Evolutionary conservation across 1,140 invertebrate genomes (phyloP).

Genomic region (Brachystomella parvula): DNA sequence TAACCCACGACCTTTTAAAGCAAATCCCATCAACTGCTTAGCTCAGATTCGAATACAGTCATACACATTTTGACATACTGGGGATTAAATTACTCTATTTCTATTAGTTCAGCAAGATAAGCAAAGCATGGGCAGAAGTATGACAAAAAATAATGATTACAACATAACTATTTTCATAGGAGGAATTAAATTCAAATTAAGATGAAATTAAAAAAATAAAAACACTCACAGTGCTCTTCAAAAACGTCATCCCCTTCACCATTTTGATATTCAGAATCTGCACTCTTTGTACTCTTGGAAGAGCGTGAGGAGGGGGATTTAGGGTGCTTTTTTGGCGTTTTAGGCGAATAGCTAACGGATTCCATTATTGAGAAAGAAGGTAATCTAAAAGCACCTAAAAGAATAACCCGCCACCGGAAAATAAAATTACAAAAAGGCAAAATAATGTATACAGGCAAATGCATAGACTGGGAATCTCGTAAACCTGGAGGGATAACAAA

Average conservation of each 20-base stretch:
- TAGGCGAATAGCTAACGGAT: conserved; percentile 21
- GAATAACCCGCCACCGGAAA: conserved; percentile 2
- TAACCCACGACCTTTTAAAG: no score
- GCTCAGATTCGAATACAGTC: background rate
- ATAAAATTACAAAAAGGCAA: conserved; percentile 12
- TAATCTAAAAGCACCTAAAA: conserved; percentile 21
- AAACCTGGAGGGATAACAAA: background rate
- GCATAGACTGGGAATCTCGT: background rate
- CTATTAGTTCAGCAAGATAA: no score
- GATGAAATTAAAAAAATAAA: conserved; percentile 15
- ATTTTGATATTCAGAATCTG: conserved; percentile 11
- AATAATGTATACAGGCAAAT: background rate
- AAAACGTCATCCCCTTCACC: conserved; percentile 21
- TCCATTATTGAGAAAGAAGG: conserved; percentile 25
- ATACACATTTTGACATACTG: no score
- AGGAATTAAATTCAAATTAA: no score
- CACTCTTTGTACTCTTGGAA: conserved; percentile 1
- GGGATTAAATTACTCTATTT: no score
- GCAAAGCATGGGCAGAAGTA: no score
- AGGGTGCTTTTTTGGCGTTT: conserved; percentile 21
- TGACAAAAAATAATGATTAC: no score
- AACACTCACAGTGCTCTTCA: conserved; percentile 27
- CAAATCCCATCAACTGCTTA: background rate
- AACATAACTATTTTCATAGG: no score
- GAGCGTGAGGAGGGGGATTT: conserved; percentile 17